Evolutionary conservation across 2,888 invertebrate genomes (phyloP).

Genomic region (Prionchulus punctatus): DNA sequence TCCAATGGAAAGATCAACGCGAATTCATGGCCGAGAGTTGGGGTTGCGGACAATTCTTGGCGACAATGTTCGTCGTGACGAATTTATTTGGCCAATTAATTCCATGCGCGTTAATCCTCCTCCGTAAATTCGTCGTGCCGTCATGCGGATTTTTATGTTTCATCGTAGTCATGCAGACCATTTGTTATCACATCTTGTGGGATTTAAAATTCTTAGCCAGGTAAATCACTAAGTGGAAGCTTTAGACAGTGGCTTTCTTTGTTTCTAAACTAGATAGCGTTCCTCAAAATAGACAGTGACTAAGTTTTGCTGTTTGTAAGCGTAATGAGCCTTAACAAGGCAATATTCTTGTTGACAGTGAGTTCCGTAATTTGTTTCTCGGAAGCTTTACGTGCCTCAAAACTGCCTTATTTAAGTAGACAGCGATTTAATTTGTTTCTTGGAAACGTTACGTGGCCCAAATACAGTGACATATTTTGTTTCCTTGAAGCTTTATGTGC

Average conservation of each 20-base stretch:
- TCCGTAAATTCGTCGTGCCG: constrained; percentile 64
- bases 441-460: no score
- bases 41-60: constrained; percentile 84
- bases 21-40: constrained; percentile 31
- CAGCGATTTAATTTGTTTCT: no score
- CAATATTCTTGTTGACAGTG: no score
- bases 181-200: constrained; percentile 69
- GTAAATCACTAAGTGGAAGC: no score
- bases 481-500: no score
- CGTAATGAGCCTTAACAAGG: no score
- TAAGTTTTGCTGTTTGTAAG: no score
- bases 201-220: constrained; percentile 83
- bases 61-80: constrained; percentile 79
- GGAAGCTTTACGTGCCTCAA: no score
- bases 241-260: no score
- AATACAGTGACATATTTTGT: no score
- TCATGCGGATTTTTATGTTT: constrained; percentile 73
- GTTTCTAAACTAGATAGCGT: neutral
- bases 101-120: constrained; percentile 87
- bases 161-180: constrained; percentile 75
- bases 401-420: no score
- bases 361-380: no score
- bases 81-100: constrained; percentile 90
- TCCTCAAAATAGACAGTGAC: neutral
- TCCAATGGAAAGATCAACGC: constrained; percentile 49